Conservation (phyloP, 2,797 vertebrate species). For the Neosilurus hyrtlii region DNA sequence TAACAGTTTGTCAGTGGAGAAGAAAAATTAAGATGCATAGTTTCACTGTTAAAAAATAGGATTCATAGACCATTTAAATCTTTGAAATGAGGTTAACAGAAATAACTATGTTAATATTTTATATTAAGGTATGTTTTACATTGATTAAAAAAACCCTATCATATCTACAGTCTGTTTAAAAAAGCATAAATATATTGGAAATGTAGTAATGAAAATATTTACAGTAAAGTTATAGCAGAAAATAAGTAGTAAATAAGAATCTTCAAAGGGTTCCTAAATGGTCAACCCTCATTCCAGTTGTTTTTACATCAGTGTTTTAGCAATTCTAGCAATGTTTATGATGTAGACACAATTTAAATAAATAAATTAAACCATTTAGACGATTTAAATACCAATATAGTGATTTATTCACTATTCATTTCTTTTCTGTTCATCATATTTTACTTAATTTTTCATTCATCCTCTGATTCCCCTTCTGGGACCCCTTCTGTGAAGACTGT, state of each 20-base stretch:
- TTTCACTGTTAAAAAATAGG: background rate
- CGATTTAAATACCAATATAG: background rate
- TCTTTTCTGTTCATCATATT: background rate
- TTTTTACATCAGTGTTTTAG: background rate
- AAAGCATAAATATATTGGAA: background rate
- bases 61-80: background rate
- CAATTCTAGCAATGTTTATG: background rate
- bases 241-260: conserved; percentile 1
- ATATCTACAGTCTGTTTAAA: background rate
- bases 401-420: background rate
- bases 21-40: background rate
- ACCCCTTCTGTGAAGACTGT: conserved; percentile 16
- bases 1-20: background rate
- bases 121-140: background rate
- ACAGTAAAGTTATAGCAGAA: background rate
- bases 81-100: background rate
- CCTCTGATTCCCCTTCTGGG: conserved; percentile 15
- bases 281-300: background rate
- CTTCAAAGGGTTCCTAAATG: background rate
- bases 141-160: background rate
- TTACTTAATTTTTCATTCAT: background rate
- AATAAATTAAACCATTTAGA: no score
- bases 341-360: background rate
- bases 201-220: background rate
- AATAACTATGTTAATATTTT: background rate